These are phyloP conservation scores for Cheilosia impressa DNA, from an alignment of 2,888 invertebrate species.

Conservation along the genomic window DNA sequence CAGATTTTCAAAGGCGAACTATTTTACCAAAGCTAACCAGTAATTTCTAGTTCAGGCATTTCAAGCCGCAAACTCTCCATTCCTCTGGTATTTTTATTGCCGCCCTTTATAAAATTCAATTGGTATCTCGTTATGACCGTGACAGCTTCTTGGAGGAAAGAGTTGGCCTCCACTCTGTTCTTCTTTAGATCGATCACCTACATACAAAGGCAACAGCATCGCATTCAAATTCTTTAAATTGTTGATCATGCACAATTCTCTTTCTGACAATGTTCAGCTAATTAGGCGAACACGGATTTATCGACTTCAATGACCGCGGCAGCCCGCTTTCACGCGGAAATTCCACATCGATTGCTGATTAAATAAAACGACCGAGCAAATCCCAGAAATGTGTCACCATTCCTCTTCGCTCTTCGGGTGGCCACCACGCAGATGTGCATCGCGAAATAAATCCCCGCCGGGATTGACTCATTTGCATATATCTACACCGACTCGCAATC, in stretches of 20 bases:
- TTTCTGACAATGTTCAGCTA: not conserved
- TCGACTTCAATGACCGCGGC: not conserved
- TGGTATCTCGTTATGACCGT: too few species aligned
- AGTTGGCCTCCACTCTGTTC: too few species aligned
- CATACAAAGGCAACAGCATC: too few species aligned
- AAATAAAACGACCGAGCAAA: slow-evolving; percentile 1
- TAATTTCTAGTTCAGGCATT: too few species aligned
- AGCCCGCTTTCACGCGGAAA: not conserved
- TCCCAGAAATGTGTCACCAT: slow-evolving; percentile 4
- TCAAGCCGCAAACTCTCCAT: too few species aligned
- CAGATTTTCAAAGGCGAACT: too few species aligned
- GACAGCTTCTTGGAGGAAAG: too few species aligned
- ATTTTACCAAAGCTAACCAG: too few species aligned
- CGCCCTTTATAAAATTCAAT: too few species aligned
- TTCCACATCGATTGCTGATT: slow-evolving; percentile 2
- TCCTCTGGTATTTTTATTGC: too few species aligned
- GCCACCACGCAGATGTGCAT: slow-evolving; percentile 21
- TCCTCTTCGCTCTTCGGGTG: not conserved
- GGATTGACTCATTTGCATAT: slow-evolving; percentile 40
- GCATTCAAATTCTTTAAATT: too few species aligned
- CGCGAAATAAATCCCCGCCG: not conserved
- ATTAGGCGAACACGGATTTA: not conserved
- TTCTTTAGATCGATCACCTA: too few species aligned
- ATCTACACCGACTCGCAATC: slow-evolving; percentile 3
- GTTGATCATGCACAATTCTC: not conserved